Base-by-base conservation (phyloP, 2,797 vertebrate species). In the Molossus molossus region DNA sequence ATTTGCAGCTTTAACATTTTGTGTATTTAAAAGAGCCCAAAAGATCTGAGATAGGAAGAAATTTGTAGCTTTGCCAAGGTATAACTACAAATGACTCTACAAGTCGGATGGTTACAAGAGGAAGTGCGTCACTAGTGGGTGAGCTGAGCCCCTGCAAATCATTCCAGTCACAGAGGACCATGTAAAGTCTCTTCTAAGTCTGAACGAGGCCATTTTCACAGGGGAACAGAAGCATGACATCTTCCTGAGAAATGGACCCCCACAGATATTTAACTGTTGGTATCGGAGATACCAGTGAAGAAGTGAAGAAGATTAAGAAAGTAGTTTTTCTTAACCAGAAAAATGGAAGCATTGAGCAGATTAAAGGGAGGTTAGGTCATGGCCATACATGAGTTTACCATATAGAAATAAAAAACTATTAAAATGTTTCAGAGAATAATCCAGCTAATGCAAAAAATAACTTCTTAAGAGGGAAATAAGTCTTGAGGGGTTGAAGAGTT, bases 351-450 rank as follows among this genome's bases (percentile, higher is more conserved):
- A 9, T 73, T 81, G 84, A 87, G 21, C 45, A 67, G 27, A 93
- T 80, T 57, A 69, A 94, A 81, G 33, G 15, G 58, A 83, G 7
- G 45, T 33, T 69, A 72, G 53, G 45, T 88, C 58, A 76, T 79
- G 3, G 18, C 72, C 81, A 80, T 87, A 37, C 45, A 48, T 12
- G n/a, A 84, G 64, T 65, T 84, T 92, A 25, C 81, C 55, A 55
- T 53, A 76, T 65, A 55, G 15, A 93, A 77, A 57, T 17, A 40
- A 72, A 80, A 90, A 92, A 58, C 1, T 10, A 77, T 72, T 50
- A 6, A 55, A 84, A 37, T 73, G 62, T 92, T 81, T 90, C 72
- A 81, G 67, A 67, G 20, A 91, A 94, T n/a, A 94, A 58, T n/a
- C 8, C 17, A 27, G 33, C 33, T 88, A 72, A 48, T 69, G 27